A percentile compares a stretch with the other conserved stretches of the same genome.
Evolutionary conservation across 1,140 invertebrate species (phyloP).

Genomic region (Drosophila grimshawi): DNA sequence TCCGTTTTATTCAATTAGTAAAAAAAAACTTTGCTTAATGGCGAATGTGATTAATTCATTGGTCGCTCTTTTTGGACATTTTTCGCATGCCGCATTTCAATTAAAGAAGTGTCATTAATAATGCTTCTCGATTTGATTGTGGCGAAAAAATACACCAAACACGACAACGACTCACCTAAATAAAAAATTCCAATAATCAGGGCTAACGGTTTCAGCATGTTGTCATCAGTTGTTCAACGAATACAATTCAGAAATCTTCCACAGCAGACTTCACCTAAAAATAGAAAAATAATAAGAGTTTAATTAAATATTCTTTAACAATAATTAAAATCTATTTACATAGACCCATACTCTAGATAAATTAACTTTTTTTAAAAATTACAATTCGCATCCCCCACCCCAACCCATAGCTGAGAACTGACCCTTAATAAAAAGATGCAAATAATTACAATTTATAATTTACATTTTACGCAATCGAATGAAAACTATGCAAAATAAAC

Average conservation of each 20-base stretch:
- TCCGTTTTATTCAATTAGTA: slow-evolving; percentile 48
- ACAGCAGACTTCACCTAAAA: slow-evolving; percentile 55
- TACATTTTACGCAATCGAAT: slow-evolving; percentile 39
- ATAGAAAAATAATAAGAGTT: slow-evolving; percentile 20
- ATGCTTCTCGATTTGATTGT: slow-evolving; percentile 14
- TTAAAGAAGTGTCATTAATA: slow-evolving; percentile 62
- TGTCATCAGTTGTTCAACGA: slow-evolving; percentile 66
- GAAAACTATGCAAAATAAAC: slow-evolving; percentile 42
- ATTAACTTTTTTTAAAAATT: slow-evolving; percentile 32
- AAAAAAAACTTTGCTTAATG: slow-evolving; percentile 52
- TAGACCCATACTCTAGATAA: slow-evolving; percentile 5
- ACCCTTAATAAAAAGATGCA: not conserved
- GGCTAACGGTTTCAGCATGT: slow-evolving; percentile 72
- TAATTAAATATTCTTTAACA: slow-evolving; percentile 60
- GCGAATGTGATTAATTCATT: slow-evolving; percentile 66
- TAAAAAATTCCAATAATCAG: slow-evolving; percentile 78
- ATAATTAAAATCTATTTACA: too few species aligned
- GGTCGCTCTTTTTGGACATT: slow-evolving; percentile 18
- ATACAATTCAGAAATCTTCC: slow-evolving; percentile 48
- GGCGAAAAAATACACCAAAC: slow-evolving; percentile 7
- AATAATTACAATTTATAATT: slow-evolving; percentile 41
- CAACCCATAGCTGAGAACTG: too few species aligned
- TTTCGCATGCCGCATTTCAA: slow-evolving; percentile 59
- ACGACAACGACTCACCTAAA: slow-evolving; percentile 64
- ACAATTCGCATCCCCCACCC: too few species aligned